A percentile compares a stretch with the other conserved stretches of the same genome.
phyloP scores from a whole-genome alignment of 2,113 vertebrate genomes.

The Actinemys pallida region DNA sequence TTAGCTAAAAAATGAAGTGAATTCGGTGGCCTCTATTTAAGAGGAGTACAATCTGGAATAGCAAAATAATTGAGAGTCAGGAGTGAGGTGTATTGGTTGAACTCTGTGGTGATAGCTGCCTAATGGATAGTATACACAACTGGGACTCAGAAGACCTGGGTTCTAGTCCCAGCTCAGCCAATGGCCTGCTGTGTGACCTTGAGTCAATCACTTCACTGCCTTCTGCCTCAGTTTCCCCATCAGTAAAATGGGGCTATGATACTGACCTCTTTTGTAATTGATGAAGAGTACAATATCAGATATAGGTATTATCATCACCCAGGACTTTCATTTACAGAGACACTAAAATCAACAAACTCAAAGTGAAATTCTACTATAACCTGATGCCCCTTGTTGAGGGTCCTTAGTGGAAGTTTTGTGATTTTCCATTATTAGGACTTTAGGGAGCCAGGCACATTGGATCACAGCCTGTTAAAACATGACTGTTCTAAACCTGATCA shows the following conservation, averaged over 20 bases:
- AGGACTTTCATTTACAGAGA: background rate
- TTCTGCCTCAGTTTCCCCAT: background rate
- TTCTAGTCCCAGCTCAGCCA: background rate
- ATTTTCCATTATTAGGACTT: background rate
- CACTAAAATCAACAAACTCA: fast-evolving
- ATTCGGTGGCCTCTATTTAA: background rate
- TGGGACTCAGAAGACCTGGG: background rate
- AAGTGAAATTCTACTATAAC: background rate
- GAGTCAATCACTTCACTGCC: background rate
- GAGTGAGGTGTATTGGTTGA: background rate
- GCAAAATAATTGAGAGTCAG: background rate
- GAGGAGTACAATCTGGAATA: background rate
- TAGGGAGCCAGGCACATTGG: background rate
- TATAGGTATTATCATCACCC: background rate
- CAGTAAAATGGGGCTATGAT: background rate
- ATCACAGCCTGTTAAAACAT: background rate
- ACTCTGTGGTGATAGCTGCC: background rate
- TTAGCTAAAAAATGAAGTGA: background rate
- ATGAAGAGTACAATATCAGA: background rate
- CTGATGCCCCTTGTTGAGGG: background rate
- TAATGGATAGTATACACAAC: background rate
- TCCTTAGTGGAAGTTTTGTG: background rate
- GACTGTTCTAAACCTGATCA: background rate
- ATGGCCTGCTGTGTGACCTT: background rate
- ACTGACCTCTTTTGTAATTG: background rate